Percentiles rank a stretch among this genome's conserved stretches.
Evolutionary conservation across 2,113 vertebrate species (phyloP).

Genomic region (Plecturocebus donacophilus): DNA sequence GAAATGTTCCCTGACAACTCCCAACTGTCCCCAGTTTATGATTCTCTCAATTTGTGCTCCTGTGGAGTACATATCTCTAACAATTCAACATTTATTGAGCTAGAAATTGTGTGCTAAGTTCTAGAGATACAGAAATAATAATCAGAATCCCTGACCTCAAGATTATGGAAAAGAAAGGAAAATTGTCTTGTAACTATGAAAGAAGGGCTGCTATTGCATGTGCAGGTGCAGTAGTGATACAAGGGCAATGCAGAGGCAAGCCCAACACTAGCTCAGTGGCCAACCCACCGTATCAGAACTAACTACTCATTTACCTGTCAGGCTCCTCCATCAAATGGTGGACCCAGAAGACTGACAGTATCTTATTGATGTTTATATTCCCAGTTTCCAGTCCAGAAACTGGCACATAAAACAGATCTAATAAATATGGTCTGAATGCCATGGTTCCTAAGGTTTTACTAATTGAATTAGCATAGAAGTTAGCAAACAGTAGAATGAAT

Average conservation of each 20-base stretch:
- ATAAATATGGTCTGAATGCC: background rate
- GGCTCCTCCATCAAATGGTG: background rate
- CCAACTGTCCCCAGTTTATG: background rate
- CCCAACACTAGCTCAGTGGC: background rate
- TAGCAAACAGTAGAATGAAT: constrained; percentile 10
- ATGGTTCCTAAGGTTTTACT: background rate
- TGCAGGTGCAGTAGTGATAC: background rate
- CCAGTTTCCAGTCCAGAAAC: background rate
- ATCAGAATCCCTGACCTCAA: background rate
- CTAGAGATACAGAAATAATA: background rate
- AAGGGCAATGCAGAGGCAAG: background rate
- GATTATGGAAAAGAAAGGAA: background rate
- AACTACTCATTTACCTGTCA: background rate
- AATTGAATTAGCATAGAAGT: background rate
- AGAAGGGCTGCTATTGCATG: background rate
- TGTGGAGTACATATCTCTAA: background rate
- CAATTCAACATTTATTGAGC: background rate
- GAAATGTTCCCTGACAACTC: background rate
- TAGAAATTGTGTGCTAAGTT: background rate
- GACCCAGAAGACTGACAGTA: background rate
- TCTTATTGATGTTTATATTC: background rate
- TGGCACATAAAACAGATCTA: background rate
- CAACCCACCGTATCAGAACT: background rate
- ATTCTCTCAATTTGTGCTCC: background rate
- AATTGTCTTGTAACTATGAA: background rate